Conservation (phyloP, 2,113 vertebrate species). For the Dipodomys merriami region DNA sequence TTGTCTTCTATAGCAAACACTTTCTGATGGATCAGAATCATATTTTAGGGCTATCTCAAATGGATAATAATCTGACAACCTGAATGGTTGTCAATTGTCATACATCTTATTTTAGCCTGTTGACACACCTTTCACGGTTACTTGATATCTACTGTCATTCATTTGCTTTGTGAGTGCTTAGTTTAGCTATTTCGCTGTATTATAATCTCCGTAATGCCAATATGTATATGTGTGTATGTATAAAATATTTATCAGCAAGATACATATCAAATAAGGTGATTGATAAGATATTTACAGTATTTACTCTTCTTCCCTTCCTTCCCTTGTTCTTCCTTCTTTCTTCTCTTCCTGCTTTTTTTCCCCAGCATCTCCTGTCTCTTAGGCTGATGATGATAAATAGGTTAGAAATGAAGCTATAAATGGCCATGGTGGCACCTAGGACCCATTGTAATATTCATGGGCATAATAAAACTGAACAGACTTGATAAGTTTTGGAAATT, state of each 20-base stretch:
- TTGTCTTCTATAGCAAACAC: background rate
- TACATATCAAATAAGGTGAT: constrained; percentile 11
- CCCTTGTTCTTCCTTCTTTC: background rate
- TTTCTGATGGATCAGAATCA: background rate
- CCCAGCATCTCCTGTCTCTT: background rate
- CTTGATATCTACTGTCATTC: constrained; percentile 30
- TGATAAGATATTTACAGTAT: constrained; percentile 34
- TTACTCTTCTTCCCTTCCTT: background rate
- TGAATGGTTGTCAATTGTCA: background rate
- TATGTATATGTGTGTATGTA: background rate
- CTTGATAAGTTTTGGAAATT: background rate
- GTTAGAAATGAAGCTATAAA: constrained; percentile 15
- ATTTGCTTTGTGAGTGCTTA: background rate
- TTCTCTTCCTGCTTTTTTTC: background rate
- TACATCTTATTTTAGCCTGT: constrained; percentile 20
- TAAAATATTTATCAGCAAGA: background rate
- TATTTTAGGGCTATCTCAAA: background rate
- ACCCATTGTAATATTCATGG: background rate
- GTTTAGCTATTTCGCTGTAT: constrained; percentile 21
- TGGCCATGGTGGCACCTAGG: background rate
- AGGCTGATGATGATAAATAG: background rate
- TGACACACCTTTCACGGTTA: background rate
- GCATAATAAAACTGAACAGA: background rate
- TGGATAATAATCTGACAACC: background rate
- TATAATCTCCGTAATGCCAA: background rate